phyloP scores from a whole-genome alignment of 1,140 invertebrate species.

The Temnothorax curvispinosus region DNA sequence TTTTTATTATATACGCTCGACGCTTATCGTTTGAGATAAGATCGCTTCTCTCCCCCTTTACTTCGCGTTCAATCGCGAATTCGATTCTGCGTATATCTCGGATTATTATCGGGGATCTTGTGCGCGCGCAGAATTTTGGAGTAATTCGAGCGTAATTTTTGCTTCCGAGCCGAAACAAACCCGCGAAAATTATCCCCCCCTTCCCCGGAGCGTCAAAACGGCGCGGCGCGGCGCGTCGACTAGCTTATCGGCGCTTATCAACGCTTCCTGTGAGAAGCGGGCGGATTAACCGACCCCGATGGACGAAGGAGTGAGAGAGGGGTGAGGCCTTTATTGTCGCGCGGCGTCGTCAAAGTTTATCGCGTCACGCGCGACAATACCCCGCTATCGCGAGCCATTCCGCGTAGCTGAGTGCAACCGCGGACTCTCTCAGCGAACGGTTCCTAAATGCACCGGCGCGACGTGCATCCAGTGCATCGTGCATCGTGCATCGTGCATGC shows the following conservation, averaged over 20 bases:
- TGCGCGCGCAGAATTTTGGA: background rate
- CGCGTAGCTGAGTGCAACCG: conserved; percentile 31
- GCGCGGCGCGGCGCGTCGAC: background rate
- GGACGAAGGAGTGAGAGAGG: background rate
- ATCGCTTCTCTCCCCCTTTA: background rate
- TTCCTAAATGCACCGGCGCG: conserved; percentile 4
- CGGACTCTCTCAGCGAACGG: background rate
- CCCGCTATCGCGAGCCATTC: conserved; percentile 48
- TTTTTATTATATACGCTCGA: background rate
- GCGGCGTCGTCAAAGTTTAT: conserved; percentile 55
- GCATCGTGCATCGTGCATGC: background rate
- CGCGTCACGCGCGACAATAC: conserved; percentile 46
- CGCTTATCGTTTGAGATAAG: background rate
- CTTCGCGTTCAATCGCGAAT: background rate
- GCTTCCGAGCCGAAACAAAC: background rate
- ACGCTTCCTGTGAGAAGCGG: conserved; percentile 44
- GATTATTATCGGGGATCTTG: background rate
- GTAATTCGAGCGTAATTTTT: background rate
- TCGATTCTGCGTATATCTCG: background rate
- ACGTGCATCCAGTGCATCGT: background rate
- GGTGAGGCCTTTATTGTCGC: conserved; percentile 39
- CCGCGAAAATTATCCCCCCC: background rate
- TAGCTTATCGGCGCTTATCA: conserved; percentile 38
- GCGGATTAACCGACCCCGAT: conserved; percentile 17
- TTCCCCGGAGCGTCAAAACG: background rate